A percentile compares a stretch with the other conserved stretches of the same genome.
Conservation (phyloP, 2,113 vertebrate species). For the Todiramphus saurophagus region DNA sequence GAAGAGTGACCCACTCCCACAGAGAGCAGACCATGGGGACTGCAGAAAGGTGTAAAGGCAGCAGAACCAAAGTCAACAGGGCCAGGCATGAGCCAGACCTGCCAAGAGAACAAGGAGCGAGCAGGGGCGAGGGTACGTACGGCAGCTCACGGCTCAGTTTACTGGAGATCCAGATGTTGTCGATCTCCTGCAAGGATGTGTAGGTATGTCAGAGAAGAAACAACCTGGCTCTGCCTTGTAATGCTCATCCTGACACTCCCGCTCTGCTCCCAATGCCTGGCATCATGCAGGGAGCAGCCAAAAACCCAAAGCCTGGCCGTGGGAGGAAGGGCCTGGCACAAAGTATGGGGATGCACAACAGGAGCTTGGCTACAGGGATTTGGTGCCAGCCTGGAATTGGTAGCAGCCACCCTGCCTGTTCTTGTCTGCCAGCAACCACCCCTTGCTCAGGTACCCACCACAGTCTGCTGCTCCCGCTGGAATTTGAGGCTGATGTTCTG, state of each 20-base stretch:
- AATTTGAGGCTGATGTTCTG: slow-evolving; percentile 91
- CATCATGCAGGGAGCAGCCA: neutral
- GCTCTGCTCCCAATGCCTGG: accelerated
- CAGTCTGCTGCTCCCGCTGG: slow-evolving; percentile 84
- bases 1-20: neutral
- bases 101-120: neutral
- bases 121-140: slow-evolving; percentile 76
- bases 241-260: accelerated
- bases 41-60: neutral
- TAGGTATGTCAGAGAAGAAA: neutral
- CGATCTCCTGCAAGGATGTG: slow-evolving; percentile 86
- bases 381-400: neutral
- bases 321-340: neutral
- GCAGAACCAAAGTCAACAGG: neutral
- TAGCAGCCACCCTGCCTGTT: neutral
- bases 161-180: slow-evolving; percentile 93
- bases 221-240: neutral
- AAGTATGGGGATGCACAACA: neutral
- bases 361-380: neutral
- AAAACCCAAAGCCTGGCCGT: neutral
- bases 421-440: accelerated
- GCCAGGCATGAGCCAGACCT: neutral
- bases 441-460: slow-evolving; percentile 76
- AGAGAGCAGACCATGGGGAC: neutral
- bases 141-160: slow-evolving; percentile 92